Base-by-base conservation (phyloP, 2,888 invertebrate genomes). In the Cetonia aurata region DNA sequence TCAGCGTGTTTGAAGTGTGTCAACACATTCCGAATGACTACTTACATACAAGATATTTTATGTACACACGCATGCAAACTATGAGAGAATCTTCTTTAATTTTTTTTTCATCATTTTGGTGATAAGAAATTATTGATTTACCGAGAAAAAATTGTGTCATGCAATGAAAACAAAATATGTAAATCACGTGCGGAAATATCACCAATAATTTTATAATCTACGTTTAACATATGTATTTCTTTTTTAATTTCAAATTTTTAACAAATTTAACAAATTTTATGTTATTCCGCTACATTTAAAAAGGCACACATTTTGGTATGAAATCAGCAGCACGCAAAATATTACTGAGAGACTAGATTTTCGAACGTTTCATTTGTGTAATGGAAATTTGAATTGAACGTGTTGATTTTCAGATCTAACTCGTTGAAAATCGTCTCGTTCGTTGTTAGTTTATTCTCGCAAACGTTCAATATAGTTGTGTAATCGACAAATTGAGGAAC, bases 361-460 rank as follows among this genome's bases (percentile, higher is more conserved):
- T 70, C 59, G 67, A 74, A 77, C 13, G 65, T 33, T 55, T 77
- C 75, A 10, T 60, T 31, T 55, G 48, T 69, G 37, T 77, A 77
- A 56, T 74, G 73, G 56, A 76, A 72, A 70, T 71, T 74, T 10
- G 72, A 65, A n/a, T 76, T 74, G 53, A 76, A 68, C 48, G 76
- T 77, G 69, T 79, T 80, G 37, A 83, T 79, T 75, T 83, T 78
- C 75, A 83, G 84, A 76, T 85, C 84, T 3, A 84, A 76, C 50
- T 85, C 84, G 67, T 79, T 82, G 66, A 83, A 81, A 60, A 81
- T 78, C n/a, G 80, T 74, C 62, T 78, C 80, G 37, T 73, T 75
- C 0, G 72, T 52, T 25, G 75, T 76, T 50, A 78, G 77, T 76
- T 80, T 82, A 71, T 78, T 80, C 62, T 83, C 83, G 60, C 81